A percentile compares a stretch with the other conserved stretches of the same genome.
phyloP scores from a whole-genome alignment of 2,888 invertebrate species.

The Caenorhabditis sp. region DNA sequence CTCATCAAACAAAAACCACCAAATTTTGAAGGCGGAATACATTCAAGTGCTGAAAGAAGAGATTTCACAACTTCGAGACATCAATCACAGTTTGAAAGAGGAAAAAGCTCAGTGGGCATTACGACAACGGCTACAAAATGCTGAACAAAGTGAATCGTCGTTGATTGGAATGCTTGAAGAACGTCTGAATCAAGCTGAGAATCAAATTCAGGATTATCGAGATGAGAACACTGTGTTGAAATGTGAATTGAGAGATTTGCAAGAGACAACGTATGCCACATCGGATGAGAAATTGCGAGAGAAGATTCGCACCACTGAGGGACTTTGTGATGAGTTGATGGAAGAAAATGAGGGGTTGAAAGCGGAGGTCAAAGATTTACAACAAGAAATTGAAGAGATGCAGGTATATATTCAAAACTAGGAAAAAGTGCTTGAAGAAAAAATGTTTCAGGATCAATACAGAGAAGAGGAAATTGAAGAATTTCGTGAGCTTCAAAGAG shows the following conservation, averaged over 20 bases:
- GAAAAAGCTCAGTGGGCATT: constrained; percentile 40
- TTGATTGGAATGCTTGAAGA: constrained; percentile 55
- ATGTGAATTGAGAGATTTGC: constrained; percentile 79
- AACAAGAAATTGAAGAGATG: constrained; percentile 97
- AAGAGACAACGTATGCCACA: constrained; percentile 56
- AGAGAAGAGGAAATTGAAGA: constrained; percentile 97
- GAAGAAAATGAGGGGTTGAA: constrained; percentile 74
- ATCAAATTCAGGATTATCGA: constrained; percentile 67
- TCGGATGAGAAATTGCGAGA: constrained; percentile 80
- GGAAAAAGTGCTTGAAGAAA: too few species aligned
- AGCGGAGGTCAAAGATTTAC: constrained; percentile 88
- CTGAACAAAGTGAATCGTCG: constrained; percentile 41
- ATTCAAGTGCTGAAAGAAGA: constrained; percentile 77
- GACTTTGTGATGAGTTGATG: constrained; percentile 89
- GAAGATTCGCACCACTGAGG: constrained; percentile 87
- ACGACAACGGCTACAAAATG: constrained; percentile 38
- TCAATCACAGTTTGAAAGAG: constrained; percentile 58
- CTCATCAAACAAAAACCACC: too few species aligned
- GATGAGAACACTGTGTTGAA: constrained; percentile 83
- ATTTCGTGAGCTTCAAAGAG: constrained; percentile 89
- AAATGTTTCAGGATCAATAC: constrained; percentile 72
- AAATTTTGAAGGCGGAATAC: constrained; percentile 34
- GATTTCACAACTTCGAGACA: constrained; percentile 72
- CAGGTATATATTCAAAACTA: constrained; percentile 78
- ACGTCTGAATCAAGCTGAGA: constrained; percentile 59